Conservation (phyloP, 2,888 invertebrate genomes). For the Drosophila antonietae region DNA sequence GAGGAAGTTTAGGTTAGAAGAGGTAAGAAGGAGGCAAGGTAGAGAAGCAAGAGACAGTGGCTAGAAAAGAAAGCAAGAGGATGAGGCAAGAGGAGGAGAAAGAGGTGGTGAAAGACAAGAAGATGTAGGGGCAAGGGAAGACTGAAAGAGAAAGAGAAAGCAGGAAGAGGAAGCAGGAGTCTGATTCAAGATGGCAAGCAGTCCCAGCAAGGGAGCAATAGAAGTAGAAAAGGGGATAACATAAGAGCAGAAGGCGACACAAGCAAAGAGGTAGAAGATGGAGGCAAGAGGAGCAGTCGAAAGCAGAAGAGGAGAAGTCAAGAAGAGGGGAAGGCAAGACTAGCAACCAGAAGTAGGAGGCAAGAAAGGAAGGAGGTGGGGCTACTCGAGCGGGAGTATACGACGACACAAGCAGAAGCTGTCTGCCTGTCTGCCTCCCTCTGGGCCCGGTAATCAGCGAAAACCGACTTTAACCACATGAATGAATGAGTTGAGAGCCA, state of each 20-base stretch:
- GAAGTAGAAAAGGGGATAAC: not conserved
- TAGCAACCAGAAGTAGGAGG: not conserved
- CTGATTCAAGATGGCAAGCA: not conserved
- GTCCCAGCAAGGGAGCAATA: not conserved
- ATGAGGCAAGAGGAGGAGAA: not conserved
- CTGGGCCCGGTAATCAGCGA: constrained; percentile 43
- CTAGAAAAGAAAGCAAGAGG: not conserved
- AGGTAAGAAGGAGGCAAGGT: not conserved
- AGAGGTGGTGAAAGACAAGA: not conserved
- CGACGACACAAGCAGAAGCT: not conserved
- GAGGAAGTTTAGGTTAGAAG: not conserved
- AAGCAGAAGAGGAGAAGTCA: not conserved
- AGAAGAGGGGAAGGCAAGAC: not conserved
- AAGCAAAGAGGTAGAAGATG: not conserved
- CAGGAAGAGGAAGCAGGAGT: not conserved
- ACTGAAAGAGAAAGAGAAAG: not conserved
- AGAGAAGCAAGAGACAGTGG: too few species aligned
- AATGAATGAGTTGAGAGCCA: constrained; percentile 36
- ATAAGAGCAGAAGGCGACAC: not conserved
- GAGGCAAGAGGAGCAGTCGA: not conserved
- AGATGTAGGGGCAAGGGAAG: too few species aligned
- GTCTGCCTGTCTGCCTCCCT: constrained; percentile 18
- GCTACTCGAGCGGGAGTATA: not conserved
- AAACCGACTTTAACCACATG: constrained; percentile 38
- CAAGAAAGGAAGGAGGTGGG: not conserved